These are phyloP conservation scores for Drosophila athabasca DNA, from an alignment of 1,140 invertebrate species.

Conservation along the genomic window DNA sequence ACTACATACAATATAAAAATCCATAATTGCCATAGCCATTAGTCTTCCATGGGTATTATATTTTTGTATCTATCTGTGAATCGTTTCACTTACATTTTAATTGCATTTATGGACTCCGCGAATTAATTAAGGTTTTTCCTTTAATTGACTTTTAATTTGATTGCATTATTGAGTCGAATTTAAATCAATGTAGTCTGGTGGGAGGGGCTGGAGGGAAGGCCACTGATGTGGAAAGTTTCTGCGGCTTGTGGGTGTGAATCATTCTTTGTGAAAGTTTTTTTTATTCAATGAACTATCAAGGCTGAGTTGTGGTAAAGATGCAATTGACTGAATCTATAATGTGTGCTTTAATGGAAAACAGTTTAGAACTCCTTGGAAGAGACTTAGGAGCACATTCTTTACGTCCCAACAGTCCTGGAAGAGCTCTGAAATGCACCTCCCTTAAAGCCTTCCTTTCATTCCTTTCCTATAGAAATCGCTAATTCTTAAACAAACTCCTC, in stretches of 20 bases:
- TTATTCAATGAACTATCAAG: background rate
- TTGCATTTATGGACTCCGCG: slow-evolving; percentile 2
- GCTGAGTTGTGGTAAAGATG: background rate
- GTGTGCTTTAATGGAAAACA: no score
- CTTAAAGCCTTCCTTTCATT: no score
- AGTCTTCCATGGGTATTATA: background rate
- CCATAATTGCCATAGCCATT: background rate
- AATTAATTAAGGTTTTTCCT: slow-evolving; percentile 11
- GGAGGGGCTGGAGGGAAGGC: no score
- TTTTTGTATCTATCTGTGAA: background rate
- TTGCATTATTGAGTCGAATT: slow-evolving; percentile 38
- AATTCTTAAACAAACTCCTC: slow-evolving; percentile 10
- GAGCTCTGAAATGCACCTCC: no score
- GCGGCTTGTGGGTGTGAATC: no score
- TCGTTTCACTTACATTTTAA: background rate
- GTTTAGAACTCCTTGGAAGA: no score
- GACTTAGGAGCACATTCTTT: no score
- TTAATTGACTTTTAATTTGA: slow-evolving; percentile 39
- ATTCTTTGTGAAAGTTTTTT: background rate
- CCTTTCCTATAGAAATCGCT: background rate
- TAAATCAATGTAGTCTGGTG: background rate
- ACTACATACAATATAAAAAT: slow-evolving; percentile 21
- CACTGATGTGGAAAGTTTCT: no score
- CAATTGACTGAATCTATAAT: no score
- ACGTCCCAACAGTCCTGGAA: no score